Evolutionary conservation across 2,888 invertebrate genomes (phyloP).

Genomic region (Hypomecis atomaria): DNA sequence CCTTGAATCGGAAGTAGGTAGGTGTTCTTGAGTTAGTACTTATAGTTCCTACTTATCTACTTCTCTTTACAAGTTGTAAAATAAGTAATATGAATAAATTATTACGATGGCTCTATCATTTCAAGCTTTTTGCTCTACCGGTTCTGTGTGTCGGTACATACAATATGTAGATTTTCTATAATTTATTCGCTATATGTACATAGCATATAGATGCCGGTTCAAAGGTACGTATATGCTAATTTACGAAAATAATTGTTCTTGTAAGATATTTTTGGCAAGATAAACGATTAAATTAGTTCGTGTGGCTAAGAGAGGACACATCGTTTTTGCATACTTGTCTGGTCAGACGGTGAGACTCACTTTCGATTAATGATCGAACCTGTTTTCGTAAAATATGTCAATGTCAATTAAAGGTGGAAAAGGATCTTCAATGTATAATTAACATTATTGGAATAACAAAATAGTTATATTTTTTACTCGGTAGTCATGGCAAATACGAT

Average conservation of each 20-base stretch:
- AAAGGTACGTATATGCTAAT: neutral
- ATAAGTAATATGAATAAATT: neutral
- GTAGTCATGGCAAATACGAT: constrained; percentile 22
- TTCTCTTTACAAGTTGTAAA: too few species aligned
- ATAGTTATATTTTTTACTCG: constrained; percentile 21
- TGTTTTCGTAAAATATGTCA: constrained; percentile 71
- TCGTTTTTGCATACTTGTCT: constrained; percentile 55
- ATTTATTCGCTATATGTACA: neutral
- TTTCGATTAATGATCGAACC: constrained; percentile 67
- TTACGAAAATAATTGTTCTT: constrained; percentile 27
- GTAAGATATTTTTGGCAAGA: constrained; percentile 31
- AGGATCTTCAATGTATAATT: constrained; percentile 47
- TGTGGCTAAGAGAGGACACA: constrained; percentile 31
- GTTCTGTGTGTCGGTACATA: neutral
- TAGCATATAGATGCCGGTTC: neutral
- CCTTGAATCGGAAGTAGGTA: constrained; percentile 1
- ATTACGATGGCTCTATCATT: neutral
- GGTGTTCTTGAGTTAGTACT: neutral
- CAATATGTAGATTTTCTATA: neutral
- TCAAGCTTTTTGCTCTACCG: neutral
- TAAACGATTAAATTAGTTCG: constrained; percentile 38
- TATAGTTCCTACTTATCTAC: too few species aligned
- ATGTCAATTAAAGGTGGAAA: constrained; percentile 71
- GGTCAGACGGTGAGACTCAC: constrained; percentile 59
- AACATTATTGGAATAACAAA: constrained; percentile 27